A percentile compares a stretch with the other conserved stretches of the same genome.
phyloP scores from a whole-genome alignment of 2,888 invertebrate genomes.

The Arenicola marina region DNA sequence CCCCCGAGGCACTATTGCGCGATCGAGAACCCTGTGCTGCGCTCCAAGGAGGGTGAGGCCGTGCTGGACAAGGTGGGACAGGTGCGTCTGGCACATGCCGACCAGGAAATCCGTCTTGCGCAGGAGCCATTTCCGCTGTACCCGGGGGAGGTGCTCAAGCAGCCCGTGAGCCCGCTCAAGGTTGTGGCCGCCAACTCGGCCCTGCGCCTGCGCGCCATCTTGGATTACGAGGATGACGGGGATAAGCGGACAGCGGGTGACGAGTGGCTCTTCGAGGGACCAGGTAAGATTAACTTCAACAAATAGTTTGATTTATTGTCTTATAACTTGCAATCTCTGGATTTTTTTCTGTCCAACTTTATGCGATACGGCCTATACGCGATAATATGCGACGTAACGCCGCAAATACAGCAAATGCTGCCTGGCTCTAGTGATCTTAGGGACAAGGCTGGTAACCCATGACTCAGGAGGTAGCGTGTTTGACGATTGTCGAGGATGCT shows the following conservation, averaged over 20 bases:
- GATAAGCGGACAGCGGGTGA: slow-evolving; percentile 62
- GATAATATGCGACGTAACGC: no score
- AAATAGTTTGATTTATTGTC: no score
- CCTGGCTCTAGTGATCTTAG: no score
- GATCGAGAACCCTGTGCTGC: slow-evolving; percentile 62
- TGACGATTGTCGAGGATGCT: no score
- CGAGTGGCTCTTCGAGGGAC: slow-evolving; percentile 64
- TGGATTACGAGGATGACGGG: slow-evolving; percentile 61
- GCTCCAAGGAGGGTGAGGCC: slow-evolving; percentile 53
- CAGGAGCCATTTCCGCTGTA: slow-evolving; percentile 65
- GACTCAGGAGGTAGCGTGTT: no score
- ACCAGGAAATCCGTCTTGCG: slow-evolving; percentile 63
- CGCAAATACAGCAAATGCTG: no score
- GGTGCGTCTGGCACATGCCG: slow-evolving; percentile 61
- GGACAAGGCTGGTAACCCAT: no score
- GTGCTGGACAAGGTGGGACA: slow-evolving; percentile 60
- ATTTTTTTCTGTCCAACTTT: no score
- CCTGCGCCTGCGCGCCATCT: slow-evolving; percentile 59
- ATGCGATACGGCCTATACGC: no score
- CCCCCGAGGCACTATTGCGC: slow-evolving; percentile 64
- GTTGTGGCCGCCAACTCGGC: slow-evolving; percentile 63
- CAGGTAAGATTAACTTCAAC: slow-evolving; percentile 27
- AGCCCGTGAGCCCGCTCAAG: slow-evolving; percentile 31
- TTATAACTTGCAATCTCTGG: no score
- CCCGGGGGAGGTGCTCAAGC: slow-evolving; percentile 60